Base-by-base conservation (phyloP, 2,888 invertebrate genomes). In the Noctuana brunneofusca region DNA sequence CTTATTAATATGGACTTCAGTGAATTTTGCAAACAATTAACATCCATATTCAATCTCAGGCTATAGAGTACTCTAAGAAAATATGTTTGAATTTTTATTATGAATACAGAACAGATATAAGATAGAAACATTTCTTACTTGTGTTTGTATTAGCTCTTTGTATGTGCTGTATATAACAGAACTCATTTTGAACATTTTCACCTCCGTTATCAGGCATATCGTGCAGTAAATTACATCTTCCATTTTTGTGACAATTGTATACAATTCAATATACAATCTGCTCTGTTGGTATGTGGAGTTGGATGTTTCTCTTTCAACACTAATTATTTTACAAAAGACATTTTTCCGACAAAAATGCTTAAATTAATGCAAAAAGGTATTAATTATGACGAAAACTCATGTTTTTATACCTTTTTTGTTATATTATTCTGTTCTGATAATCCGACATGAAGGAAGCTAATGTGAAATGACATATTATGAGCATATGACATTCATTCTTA, bases 131-230 rank as follows among this genome's bases (percentile, higher is more conserved):
- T 24, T 24, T 16, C 56, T 57, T 18, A 57, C 57, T 20, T 48
- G 9, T n/a, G 9, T 32, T 32, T 16, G 18, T 20, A 57, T 3
- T 20, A 57, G n/a, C 35, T 57, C 48, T 5, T 35, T 32, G 22
- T 57, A 57, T n/a, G 22, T 48, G 5, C 4, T 57, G 35, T 16
- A 35, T 32, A 49, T 48, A 18, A 2, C 6, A 14, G 12, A 22
- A 32, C 22, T 49, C 57, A 57, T 48, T 32, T 12, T 12, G 22
- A 48, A 48, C 48, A 57, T 48, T 12, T 24, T 57, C 11, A 48
- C 57, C 6, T 48, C 20, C 11, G 35, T 57, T 6, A 30, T 32
- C 4, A 58, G 22, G 24, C 58, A 56, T 5, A 56, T 11, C 5
- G 43, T 27, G n/a, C 55, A 56, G 27, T 30, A 56, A 11, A 27